A percentile compares a stretch with the other conserved stretches of the same genome.
These are phyloP conservation scores for Drosophila diplacantha DNA, from an alignment of 2,888 invertebrate species.

Conservation along the genomic window DNA sequence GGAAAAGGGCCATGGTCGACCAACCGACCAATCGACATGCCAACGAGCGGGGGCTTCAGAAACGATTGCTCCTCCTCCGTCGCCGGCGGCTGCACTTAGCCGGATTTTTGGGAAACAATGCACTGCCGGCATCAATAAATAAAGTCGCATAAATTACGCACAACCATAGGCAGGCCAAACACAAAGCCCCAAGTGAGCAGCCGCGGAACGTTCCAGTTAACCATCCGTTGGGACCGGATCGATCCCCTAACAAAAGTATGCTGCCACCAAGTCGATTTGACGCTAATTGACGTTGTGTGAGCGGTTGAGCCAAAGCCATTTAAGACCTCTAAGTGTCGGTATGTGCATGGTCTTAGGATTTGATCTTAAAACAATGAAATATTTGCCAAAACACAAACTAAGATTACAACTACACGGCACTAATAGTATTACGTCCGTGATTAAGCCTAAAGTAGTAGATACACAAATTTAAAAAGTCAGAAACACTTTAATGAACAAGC, in stretches of 20 bases:
- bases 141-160: conserved; percentile 70
- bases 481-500: background rate
- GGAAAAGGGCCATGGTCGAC: conserved; percentile 47
- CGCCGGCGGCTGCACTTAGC: conserved; percentile 64
- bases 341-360: background rate
- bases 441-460: background rate
- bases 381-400: background rate
- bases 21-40: conserved; percentile 33
- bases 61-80: conserved; percentile 18
- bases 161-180: conserved; percentile 50
- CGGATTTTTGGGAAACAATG: conserved; percentile 66
- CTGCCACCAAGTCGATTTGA: conserved; percentile 48
- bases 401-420: background rate
- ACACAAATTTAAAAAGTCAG: background rate
- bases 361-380: background rate
- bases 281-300: conserved; percentile 63
- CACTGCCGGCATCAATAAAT: conserved; percentile 66
- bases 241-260: background rate
- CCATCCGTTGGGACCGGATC: conserved; percentile 1
- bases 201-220: conserved; percentile 14
- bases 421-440: background rate
- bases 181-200: conserved; percentile 35
- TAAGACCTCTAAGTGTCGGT: background rate
- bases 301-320: conserved; percentile 38
- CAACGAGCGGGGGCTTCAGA: conserved; percentile 12